Base-by-base conservation (phyloP, 1,140 invertebrate species). In the Portunus trituberculatus region DNA sequence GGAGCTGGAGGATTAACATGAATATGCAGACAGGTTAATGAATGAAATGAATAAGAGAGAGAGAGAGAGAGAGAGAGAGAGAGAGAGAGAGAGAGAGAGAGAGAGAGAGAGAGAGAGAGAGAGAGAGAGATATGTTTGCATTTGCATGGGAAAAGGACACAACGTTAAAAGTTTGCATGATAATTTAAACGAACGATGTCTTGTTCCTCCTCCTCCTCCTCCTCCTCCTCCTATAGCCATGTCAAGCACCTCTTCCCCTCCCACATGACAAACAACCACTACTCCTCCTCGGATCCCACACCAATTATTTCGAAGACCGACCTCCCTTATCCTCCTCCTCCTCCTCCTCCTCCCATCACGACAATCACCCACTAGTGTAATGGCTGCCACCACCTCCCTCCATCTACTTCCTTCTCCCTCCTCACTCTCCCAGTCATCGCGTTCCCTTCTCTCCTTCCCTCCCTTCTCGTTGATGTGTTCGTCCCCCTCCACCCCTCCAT, bases 251-350 rank as follows among this genome's bases (percentile, higher is more conserved):
- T n/a, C 25, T 76, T n/a, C 67, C 67, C 67, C 67, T 76, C 67
- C 6, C 10, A n/a, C 67, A 76, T n/a, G 67, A 76, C 67, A 76
- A 76, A 76, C 67, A 76, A 76, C 67, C 1, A 8, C 39, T 39
- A 39, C 39, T 39, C 67, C 67, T 76, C 67, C 67, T 76, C 20
- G 4, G 67, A 12, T n/a, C 67, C 67, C 67, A 25, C 67, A 76
- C 4, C 67, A 76, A 76, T 76, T 76, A 76, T 76, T 76, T 76
- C 67, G 20, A 76, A 76, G 67, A 76, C 67, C 25, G 12, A n/a
- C 67, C 67, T 76, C 67, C 67, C 67, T 76, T 76, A n/a, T n/a
- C 67, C 67, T 59, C 52, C 67, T 76, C 67, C 67, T 76, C 67
- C 67, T 20, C 20, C 52, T 59, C 52, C 52, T 59, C 52, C 52